Base-by-base conservation (phyloP, 2,797 vertebrate species). In the Coracias cyanogaster region DNA sequence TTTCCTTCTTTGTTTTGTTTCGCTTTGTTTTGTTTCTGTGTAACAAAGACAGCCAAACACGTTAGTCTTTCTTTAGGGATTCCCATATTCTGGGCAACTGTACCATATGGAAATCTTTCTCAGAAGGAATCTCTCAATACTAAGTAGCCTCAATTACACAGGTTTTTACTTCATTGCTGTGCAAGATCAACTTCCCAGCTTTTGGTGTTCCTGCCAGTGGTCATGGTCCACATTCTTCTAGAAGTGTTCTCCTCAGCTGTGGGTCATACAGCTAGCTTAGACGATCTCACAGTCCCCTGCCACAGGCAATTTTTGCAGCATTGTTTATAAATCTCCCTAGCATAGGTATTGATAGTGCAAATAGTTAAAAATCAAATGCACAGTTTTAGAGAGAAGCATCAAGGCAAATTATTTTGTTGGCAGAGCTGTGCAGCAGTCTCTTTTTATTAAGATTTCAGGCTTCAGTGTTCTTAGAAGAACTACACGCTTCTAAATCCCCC, bases 1-100 rank as follows among this genome's bases (percentile, higher is more conserved):
- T 90, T 86, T 73, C 20, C 51, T 35, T 48, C 77, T 81, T 92
- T 86, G 31, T 84, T 85, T 81, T 89, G 71, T 24, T 82, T 90
- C 62, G 11, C 35, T 92, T 86, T 83, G 29, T 24, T 93, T 95
- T 82, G 51, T 94, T 95, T 94, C 90, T 67, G 31, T 77, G 62
- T 73, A 82, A 77, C 28, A 82, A 62, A 65, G 45, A 22, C 52
- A 69, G n/a, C 29, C 62, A 95, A 93, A 86, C 39, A 82, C 4
- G 1, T 90, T 84, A 72, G 58, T 52, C 43, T 82, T 95, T 76
- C 82, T 93, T 73, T 52, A 82, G 73, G 60, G 93, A 96, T 84
- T 84, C 83, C 62, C 2, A 0, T 66, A 37, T 46, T 93, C 71
- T 52, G 46, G 66, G 31, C 33, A 82, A 84, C 7, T 16, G 35